phyloP scores from a whole-genome alignment of 2,797 vertebrate genomes.

The Myiotriccus ornatus region DNA sequence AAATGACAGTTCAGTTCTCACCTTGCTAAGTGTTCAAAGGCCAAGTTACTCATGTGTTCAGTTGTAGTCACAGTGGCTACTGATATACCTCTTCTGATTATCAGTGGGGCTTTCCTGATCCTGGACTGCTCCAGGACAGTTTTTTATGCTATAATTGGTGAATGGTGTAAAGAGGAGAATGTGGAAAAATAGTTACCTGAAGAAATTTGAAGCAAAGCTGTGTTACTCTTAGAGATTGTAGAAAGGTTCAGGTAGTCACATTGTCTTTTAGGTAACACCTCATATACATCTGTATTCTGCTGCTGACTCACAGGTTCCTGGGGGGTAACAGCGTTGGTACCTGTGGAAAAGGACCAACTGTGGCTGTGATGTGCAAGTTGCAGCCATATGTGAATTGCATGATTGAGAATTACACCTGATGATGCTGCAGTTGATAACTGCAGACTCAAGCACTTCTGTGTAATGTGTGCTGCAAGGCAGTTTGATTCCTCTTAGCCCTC shows the following conservation, averaged over 20 bases:
- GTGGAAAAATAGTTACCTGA: neutral
- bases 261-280: neutral
- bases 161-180: neutral
- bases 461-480: neutral
- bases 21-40: neutral
- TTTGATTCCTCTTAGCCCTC: neutral
- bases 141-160: neutral
- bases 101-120: neutral
- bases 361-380: neutral
- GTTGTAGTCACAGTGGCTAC: neutral
- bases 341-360: neutral
- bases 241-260: neutral
- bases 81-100: neutral
- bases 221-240: neutral
- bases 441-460: neutral
- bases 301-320: neutral
- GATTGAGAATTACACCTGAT: neutral
- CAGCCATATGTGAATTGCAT: neutral
- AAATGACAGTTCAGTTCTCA: neutral
- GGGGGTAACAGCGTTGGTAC: neutral
- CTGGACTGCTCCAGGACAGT: neutral
- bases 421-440: neutral
- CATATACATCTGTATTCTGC: neutral
- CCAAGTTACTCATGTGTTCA: neutral
- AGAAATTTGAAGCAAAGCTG: neutral